Evolutionary conservation across 1,140 invertebrate species (phyloP), one percentile per base, ranked within the genome.

Genomic region (Liolophura sinensis): DNA sequence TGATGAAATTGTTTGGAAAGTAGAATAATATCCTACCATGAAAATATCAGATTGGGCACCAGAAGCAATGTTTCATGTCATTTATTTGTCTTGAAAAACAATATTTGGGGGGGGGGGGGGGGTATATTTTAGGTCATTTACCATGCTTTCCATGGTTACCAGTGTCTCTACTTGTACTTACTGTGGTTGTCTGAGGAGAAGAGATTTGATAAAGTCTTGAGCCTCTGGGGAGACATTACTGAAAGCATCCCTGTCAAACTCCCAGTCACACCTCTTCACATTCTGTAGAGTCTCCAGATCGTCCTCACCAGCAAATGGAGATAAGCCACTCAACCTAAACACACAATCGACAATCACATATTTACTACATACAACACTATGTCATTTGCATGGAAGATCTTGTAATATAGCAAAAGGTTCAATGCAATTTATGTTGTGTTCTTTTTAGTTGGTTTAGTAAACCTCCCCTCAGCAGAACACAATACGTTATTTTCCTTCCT

Each of bases 241-340:
- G 73, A 87, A 87, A 85, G 98, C 97, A 22, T 96, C 92, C 79
- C 93, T 91, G 84, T 99, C 95, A 86, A 99, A 99, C 87, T 97
- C 94, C 96, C 96, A 99, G 83, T 99, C 95, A 80, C 96, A 98
- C 25, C 93, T 92, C 84, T 96, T 97, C 0, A 99, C 97, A 84
- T 99, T 99, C 84, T 98, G 97, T 55, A 99, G 83, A 0, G 97
- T 99, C 76, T 99, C 97, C 59, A 98, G 92, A 84, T 99, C 97
- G 80, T 97, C 98, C 81, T 98, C 96, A 31, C 97, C 97, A 74
- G 96, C 96, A 83, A 99, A 99, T 71, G 97, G 97, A 66, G 97
- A 99, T 40, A 99, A 87, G 51, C 97, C 98, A 81, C 95, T 97
- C 67, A 99, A 85, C 60, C 93, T 95, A 40, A 79, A 76, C 27